phyloP scores from a whole-genome alignment of 2,797 vertebrate genomes.

The Lutjanus argentimaculatus region DNA sequence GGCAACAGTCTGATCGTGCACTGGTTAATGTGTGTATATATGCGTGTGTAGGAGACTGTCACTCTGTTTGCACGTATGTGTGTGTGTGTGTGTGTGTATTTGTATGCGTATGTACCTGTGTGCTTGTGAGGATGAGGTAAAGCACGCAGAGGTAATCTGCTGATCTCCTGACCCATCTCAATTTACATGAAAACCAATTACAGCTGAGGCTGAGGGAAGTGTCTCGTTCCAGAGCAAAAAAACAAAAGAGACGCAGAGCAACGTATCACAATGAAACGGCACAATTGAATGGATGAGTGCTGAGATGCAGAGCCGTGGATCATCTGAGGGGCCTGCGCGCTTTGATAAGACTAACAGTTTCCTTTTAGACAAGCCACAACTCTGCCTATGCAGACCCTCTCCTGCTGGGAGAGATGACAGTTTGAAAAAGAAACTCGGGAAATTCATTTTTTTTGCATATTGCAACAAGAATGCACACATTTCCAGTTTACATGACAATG shows the following conservation, averaged over 20 bases:
- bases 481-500: slow-evolving; percentile 8
- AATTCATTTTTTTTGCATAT: neutral
- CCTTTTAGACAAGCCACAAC: slow-evolving; percentile 49
- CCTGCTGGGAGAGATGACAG: slow-evolving; percentile 49
- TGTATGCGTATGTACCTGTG: slow-evolving; percentile 19
- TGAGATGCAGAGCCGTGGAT: slow-evolving; percentile 39
- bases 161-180: slow-evolving; percentile 77
- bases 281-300: slow-evolving; percentile 46
- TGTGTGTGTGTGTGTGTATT: slow-evolving; percentile 16
- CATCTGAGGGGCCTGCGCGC: slow-evolving; percentile 36
- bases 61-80: no score
- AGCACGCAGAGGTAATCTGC: slow-evolving; percentile 56
- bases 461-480: slow-evolving; percentile 1
- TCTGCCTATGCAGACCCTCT: slow-evolving; percentile 25
- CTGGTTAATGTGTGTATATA: neutral
- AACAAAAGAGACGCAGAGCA: slow-evolving; percentile 51
- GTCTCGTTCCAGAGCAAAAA: slow-evolving; percentile 45
- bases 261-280: slow-evolving; percentile 42
- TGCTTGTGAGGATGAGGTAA: slow-evolving; percentile 35
- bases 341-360: slow-evolving; percentile 66
- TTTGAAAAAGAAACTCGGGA: slow-evolving; percentile 35
- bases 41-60: neutral
- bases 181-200: slow-evolving; percentile 85
- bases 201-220: slow-evolving; percentile 52
- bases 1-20: slow-evolving; percentile 66